Percentiles rank a stretch among this genome's conserved stretches.
Evolutionary conservation across 2,113 vertebrate species (phyloP).

Genomic region (Taurulus bubalis): DNA sequence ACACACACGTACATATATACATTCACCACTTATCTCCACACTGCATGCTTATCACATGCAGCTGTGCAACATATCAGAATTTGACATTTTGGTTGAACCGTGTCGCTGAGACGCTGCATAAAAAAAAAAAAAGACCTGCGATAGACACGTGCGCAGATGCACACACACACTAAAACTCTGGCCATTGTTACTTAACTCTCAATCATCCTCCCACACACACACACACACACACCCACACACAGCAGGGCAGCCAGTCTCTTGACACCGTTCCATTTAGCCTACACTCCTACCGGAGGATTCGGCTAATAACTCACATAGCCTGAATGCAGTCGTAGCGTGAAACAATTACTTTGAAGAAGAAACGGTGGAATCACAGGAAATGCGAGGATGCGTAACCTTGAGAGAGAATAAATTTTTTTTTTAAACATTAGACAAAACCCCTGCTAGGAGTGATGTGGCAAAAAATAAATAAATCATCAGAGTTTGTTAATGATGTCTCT

Average conservation of each 20-base stretch:
- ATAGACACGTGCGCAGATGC: constrained; percentile 17
- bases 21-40: constrained; percentile 21
- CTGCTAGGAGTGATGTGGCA: constrained; percentile 44
- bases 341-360: constrained; percentile 73
- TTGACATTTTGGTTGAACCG: constrained; percentile 29
- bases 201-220: constrained; percentile 68
- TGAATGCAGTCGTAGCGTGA: constrained; percentile 54
- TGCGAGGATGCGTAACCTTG: constrained; percentile 69
- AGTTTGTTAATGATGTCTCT: constrained; percentile 65
- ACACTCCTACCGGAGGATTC: constrained; percentile 74
- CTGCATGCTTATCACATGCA: constrained; percentile 3
- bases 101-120: background rate
- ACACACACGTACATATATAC: constrained; percentile 18
- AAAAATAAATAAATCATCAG: constrained; percentile 21
- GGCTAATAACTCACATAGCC: constrained; percentile 73
- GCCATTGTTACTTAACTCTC: constrained; percentile 72
- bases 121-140: background rate
- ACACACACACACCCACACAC: constrained; percentile 18
- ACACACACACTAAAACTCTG: constrained; percentile 29
- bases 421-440: constrained; percentile 56
- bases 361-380: constrained; percentile 67
- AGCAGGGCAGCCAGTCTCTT: constrained; percentile 75
- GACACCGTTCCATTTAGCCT: constrained; percentile 79
- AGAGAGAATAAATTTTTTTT: constrained; percentile 46
- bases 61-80: constrained; percentile 7